Percentiles rank a stretch among this genome's conserved stretches.
Conservation (phyloP, 2,888 invertebrate genomes). For the Julus scandinavius region DNA sequence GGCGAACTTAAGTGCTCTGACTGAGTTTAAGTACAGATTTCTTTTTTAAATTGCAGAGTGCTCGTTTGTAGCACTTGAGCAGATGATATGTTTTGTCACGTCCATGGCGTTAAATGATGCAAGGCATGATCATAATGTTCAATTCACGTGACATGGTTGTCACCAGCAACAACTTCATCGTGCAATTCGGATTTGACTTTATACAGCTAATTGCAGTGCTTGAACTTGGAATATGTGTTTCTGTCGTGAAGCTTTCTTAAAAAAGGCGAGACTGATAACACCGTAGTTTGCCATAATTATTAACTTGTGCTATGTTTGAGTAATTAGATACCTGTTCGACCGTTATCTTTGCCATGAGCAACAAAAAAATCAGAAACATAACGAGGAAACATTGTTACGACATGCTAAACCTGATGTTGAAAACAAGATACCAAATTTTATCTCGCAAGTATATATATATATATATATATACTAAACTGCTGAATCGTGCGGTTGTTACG, state of each 20-base stretch:
- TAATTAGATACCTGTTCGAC: constrained; percentile 1
- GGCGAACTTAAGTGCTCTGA: background rate
- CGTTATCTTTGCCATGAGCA: constrained; percentile 17
- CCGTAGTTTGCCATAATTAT: background rate
- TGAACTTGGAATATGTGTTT: background rate
- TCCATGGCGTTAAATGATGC: background rate
- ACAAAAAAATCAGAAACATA: background rate
- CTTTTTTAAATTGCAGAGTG: background rate
- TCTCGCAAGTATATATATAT: too few species aligned
- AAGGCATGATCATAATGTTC: background rate
- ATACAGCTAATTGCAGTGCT: background rate
- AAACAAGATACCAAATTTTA: background rate
- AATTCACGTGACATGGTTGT: background rate
- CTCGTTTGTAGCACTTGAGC: too few species aligned
- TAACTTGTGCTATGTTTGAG: background rate
- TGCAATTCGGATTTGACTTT: background rate
- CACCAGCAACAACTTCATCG: background rate
- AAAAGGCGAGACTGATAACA: background rate
- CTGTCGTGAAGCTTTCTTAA: too few species aligned
- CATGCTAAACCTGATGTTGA: background rate
- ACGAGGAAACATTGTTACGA: background rate
- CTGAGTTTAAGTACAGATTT: background rate
- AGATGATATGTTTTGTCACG: background rate
- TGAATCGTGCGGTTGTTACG: background rate
- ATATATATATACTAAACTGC: too few species aligned